Base-by-base conservation (phyloP, 2,113 vertebrate species). In the Triplophysa tibetana region DNA sequence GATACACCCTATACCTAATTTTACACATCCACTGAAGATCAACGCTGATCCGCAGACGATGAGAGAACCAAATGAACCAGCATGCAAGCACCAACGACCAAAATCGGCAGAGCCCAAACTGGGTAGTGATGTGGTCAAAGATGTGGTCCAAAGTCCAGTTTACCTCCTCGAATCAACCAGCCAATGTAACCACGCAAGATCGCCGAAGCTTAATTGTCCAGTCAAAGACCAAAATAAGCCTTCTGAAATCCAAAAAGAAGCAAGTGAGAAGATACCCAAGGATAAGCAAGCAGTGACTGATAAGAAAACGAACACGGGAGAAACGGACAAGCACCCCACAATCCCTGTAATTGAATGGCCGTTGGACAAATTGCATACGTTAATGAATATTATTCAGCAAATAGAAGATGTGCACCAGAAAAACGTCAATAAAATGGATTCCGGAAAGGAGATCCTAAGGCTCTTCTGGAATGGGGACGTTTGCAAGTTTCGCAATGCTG, bases 301-400 rank as follows among this genome's bases (percentile, higher is more conserved):
- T 24, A 50, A 56, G 17, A 60, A 69, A 12, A 70, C n/a, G 1
- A 48, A 69, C 10, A 75, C 11, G 3, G 24, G 11, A 58, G 21
- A 43, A 33, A 16, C n/a, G 1, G 38, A 64, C 21, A 50, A 7
- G 5, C 62, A 21, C 24, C 62, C 65, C 54, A 23, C 29, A 2
- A 8, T 70, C 67, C 79, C 75, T 78, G 41, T 78, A 50, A 54
- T 19, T 8, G 4, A 76, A 50, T 89, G 88, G 88, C 88, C 84
- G 13, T 0, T 3, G 29, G 17, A 11, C 2, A 21, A 11, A 13
- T 33, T 92, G 76, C 13, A 0, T 0, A n/a, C 56, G 0, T 56
- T 86, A 2, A 56, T 89, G 21, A 11, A 0, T n/a, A 8, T 73
- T 0, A 0, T 0, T 0, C 54, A 82, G 50, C 52, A 86, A 38